These are phyloP conservation scores for Idris sp. DNA, from an alignment of 1,140 invertebrate genomes.

Conservation along the genomic window DNA sequence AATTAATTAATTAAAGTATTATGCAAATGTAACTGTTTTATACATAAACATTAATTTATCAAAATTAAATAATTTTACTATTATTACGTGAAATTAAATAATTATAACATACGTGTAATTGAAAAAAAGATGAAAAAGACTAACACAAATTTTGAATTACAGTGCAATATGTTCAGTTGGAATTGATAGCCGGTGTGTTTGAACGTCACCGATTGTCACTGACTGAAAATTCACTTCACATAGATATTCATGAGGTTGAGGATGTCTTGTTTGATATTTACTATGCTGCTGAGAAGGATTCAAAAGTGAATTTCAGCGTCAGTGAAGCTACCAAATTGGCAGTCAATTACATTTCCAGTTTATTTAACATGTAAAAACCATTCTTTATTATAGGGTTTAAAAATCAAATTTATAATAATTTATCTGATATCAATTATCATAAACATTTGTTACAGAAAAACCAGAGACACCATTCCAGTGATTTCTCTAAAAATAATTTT, in stretches of 20 bases:
- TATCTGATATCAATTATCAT: too few relatives aligned
- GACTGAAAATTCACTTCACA: conserved; percentile 76
- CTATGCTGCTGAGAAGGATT: conserved; percentile 78
- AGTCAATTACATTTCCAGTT: conserved; percentile 77
- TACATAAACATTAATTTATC: too few relatives aligned
- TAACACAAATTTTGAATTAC: too few relatives aligned
- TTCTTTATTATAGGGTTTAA: conserved; percentile 18
- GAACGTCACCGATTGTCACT: conserved; percentile 79
- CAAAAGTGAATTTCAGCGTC: conserved; percentile 74
- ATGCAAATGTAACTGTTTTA: too few relatives aligned
- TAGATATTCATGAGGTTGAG: conserved; percentile 78
- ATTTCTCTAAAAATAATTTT: conserved; percentile 80
- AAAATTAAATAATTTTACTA: too few relatives aligned
- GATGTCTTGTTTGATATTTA: conserved; percentile 80
- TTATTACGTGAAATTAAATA: too few relatives aligned
- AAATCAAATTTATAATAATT: neutral
- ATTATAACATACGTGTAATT: too few relatives aligned
- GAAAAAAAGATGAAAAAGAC: too few relatives aligned
- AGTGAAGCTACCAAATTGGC: conserved; percentile 76
- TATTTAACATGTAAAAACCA: conserved; percentile 78
- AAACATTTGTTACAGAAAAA: conserved; percentile 74
- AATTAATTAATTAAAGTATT: too few relatives aligned
- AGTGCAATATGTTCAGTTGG: conserved; percentile 80
- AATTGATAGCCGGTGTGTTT: conserved; percentile 79
- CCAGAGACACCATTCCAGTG: conserved; percentile 76